phyloP scores from a whole-genome alignment of 2,113 vertebrate species.

The Siphamia tubifer region DNA sequence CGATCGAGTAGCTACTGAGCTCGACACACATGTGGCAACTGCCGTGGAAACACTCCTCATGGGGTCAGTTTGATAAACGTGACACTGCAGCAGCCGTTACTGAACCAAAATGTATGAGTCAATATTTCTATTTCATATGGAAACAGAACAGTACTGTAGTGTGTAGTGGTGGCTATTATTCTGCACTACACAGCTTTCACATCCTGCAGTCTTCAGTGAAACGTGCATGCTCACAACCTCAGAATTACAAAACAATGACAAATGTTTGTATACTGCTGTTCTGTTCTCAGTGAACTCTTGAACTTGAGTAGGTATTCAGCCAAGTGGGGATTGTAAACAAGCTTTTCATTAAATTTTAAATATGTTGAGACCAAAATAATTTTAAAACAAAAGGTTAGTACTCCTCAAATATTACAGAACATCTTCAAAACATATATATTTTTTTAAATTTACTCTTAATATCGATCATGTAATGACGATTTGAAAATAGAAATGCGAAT shows the following conservation, averaged over 20 bases:
- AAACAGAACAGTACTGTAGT: neutral
- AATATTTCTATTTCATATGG: neutral
- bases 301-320: neutral
- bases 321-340: neutral
- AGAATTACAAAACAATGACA: neutral
- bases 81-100: neutral
- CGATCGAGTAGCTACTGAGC: conserved; percentile 79
- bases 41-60: conserved; percentile 84
- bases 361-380: no score
- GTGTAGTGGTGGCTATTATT: neutral
- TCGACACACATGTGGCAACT: conserved; percentile 79
- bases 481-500: no score
- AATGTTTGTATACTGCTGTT: neutral
- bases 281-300: conserved; percentile 13
- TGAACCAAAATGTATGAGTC: neutral
- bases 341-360: neutral
- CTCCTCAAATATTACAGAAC: no score
- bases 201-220: neutral
- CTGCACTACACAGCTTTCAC: neutral
- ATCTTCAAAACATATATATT: no score
- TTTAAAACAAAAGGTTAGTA: no score
- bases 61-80: conserved; percentile 80
- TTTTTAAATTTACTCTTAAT: no score
- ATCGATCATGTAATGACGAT: no score
- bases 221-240: neutral